Evolutionary conservation across 1,140 invertebrate species (phyloP).

Genomic region (Ptiloglossa arizonensis): DNA sequence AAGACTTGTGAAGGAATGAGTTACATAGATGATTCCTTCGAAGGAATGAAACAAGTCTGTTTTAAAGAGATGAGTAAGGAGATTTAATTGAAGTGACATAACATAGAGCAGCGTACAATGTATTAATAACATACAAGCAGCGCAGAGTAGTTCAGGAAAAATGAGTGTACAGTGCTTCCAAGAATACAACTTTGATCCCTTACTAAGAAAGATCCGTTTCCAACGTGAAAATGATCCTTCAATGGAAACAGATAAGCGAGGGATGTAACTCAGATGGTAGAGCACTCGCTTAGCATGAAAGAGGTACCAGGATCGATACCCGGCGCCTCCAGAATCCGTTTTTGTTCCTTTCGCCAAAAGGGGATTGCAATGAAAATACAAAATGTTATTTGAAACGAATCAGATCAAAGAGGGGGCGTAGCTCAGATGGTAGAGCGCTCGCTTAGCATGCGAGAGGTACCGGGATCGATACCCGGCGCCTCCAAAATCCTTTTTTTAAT

Average conservation of each 20-base stretch:
- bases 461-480: conserved; percentile 89
- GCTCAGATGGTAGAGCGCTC: conserved; percentile 94
- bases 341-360: conserved; percentile 54
- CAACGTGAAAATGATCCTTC: background rate
- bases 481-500: background rate
- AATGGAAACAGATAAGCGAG: conserved; percentile 72
- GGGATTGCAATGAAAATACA: background rate
- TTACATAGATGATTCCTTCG: no score
- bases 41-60: no score
- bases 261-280: conserved; percentile 93
- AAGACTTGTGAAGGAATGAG: no score
- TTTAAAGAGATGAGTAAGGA: no score
- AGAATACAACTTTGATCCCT: conserved; percentile 30
- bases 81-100: no score
- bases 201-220: no score
- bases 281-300: conserved; percentile 94
- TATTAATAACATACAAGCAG: no score
- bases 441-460: conserved; percentile 94
- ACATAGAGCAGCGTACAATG: no score
- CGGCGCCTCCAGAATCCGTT: conserved; percentile 71
- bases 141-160: no score
- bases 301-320: conserved; percentile 93
- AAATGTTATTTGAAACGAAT: background rate
- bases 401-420: conserved; percentile 84
- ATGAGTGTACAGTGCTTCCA: conserved; percentile 83